Evolutionary conservation across 2,797 vertebrate genomes (phyloP).

Genomic region (Pangasius mekongensis): DNA sequence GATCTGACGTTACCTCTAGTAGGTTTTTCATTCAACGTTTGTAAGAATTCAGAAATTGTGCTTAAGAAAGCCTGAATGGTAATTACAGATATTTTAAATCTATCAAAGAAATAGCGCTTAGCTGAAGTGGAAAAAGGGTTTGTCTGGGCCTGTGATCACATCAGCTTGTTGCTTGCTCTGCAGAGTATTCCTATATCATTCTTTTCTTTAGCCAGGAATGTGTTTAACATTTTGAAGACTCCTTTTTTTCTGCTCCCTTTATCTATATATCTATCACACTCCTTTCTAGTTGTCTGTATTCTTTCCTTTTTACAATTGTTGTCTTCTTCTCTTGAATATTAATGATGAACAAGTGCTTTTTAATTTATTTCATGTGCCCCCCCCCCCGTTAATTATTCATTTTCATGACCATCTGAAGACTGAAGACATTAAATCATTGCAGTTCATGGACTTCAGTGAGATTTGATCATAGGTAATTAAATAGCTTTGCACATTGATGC

Average conservation of each 20-base stretch:
- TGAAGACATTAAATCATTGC: constrained; percentile 13
- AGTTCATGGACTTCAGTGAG: constrained; percentile 4
- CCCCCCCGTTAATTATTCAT: background rate
- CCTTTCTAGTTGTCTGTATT: background rate
- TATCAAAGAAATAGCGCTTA: background rate
- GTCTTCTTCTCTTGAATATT: background rate
- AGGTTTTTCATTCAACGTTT: background rate
- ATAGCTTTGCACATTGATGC: constrained; percentile 16
- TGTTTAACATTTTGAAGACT: background rate
- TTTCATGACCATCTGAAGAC: background rate
- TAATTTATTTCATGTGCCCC: background rate
- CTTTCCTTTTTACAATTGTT: background rate
- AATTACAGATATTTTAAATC: background rate
- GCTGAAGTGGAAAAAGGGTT: background rate
- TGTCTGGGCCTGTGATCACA: constrained; percentile 2
- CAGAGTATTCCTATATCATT: background rate
- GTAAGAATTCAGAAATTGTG: background rate
- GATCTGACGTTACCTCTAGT: background rate
- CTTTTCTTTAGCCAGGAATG: constrained; percentile 1
- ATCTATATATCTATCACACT: background rate
- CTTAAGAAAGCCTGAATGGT: background rate
- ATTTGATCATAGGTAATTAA: constrained; percentile 27
- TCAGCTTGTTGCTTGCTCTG: background rate
- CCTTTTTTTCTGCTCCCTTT: background rate
- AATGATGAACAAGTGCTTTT: background rate